These are phyloP conservation scores for Theristicus caerulescens DNA, from an alignment of 2,113 vertebrate species.

Conservation along the genomic window DNA sequence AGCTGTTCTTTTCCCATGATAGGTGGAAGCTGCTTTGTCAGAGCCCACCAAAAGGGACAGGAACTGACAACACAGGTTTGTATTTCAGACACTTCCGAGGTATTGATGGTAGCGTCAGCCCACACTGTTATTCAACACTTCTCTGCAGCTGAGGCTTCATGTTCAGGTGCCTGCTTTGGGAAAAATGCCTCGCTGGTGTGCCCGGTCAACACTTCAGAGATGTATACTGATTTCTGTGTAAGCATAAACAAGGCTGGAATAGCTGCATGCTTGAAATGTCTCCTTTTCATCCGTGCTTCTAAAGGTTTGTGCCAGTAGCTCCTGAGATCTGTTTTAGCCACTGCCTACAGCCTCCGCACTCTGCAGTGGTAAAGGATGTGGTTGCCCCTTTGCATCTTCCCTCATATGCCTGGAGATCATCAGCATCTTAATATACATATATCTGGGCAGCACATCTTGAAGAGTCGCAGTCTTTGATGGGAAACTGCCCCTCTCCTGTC, in stretches of 20 bases:
- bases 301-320: neutral
- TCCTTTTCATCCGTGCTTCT: neutral
- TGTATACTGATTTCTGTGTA: neutral
- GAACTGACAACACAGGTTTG: neutral
- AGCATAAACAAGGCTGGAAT: neutral
- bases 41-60: neutral
- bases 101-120: neutral
- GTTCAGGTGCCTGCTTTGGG: neutral
- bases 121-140: neutral
- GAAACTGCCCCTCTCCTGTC: neutral
- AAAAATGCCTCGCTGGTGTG: neutral
- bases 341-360: neutral
- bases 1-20: neutral
- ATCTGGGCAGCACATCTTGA: neutral
- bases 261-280: neutral
- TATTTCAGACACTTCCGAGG: neutral
- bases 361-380: neutral
- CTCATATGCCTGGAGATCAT: neutral
- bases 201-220: neutral
- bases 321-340: neutral
- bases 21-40: neutral
- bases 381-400: neutral
- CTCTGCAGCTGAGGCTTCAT: neutral
- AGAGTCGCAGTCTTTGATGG: fast-evolving
- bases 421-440: neutral